phyloP scores from a whole-genome alignment of 2,113 vertebrate species.

The Pantherophis guttatus region DNA sequence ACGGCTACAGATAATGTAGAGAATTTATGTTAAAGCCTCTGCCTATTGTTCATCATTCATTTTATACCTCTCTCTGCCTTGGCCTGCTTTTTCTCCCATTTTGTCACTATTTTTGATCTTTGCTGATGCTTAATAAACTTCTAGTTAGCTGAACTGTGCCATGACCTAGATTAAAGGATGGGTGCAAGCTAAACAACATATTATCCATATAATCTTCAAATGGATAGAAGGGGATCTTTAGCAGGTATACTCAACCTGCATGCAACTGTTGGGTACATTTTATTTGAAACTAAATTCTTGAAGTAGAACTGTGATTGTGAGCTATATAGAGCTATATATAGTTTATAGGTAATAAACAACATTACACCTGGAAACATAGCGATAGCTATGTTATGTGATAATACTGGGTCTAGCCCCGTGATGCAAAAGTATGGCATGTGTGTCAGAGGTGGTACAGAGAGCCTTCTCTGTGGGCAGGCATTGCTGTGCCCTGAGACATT shows the following conservation, averaged over 20 bases:
- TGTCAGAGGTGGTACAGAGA: no score
- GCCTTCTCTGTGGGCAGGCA: no score
- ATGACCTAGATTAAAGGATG: not conserved
- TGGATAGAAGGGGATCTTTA: not conserved
- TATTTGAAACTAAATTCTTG: not conserved
- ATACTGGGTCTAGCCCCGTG: not conserved
- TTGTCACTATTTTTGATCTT: not conserved
- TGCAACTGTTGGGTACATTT: not conserved
- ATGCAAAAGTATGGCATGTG: no score
- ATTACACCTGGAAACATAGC: not conserved
- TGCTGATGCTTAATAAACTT: not conserved
- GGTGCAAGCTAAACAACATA: not conserved
- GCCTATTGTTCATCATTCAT: not conserved
- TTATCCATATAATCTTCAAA: not conserved
- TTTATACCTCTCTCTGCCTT: not conserved
- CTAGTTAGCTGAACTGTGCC: not conserved
- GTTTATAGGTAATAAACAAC: not conserved
- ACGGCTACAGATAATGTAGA: not conserved
- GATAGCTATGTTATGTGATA: not conserved
- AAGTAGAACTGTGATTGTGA: not conserved
- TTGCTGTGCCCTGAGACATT: no score
- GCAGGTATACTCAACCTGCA: not conserved
- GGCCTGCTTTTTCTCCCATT: not conserved
- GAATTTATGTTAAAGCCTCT: not conserved
- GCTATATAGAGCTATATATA: not conserved